Evolutionary conservation across 2,888 invertebrate species (phyloP).

Genomic region (Pogonocherus hispidulus): DNA sequence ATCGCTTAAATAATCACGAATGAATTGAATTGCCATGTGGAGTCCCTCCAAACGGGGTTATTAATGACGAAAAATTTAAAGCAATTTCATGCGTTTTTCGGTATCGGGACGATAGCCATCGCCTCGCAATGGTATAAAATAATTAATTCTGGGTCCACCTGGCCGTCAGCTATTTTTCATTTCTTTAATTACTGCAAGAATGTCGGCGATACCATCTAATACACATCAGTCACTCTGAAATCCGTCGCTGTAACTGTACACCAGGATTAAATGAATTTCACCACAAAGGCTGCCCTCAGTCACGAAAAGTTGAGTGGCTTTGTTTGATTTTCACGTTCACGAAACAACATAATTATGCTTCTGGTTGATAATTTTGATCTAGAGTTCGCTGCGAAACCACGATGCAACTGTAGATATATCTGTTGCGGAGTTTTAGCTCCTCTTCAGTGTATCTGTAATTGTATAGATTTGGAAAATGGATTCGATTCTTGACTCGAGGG

Average conservation of each 20-base stretch:
- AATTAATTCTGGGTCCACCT: constrained; percentile 46
- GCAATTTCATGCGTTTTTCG: constrained; percentile 51
- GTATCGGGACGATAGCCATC: constrained; percentile 42
- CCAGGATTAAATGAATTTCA: constrained; percentile 15
- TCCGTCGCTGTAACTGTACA: constrained; percentile 16
- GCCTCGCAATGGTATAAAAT: constrained; percentile 39
- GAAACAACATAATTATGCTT: not conserved
- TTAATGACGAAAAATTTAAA: constrained; percentile 6
- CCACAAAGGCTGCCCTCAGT: constrained; percentile 12
- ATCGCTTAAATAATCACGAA: not conserved
- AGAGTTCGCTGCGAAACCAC: too few relatives aligned
- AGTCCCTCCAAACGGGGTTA: not conserved
- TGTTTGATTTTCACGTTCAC: constrained; percentile 7
- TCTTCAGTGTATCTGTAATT: too few relatives aligned
- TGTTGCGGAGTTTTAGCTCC: too few relatives aligned
- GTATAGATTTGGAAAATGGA: too few relatives aligned
- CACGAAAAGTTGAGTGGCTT: constrained; percentile 11
- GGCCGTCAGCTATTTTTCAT: constrained; percentile 51
- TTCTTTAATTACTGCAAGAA: constrained; percentile 46
- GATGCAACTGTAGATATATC: too few relatives aligned
- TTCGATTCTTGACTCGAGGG: too few relatives aligned
- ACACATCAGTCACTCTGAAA: constrained; percentile 23
- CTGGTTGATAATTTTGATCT: not conserved
- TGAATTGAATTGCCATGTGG: not conserved
- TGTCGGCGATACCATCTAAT: constrained; percentile 28